Conservation (phyloP, 2,888 invertebrate species). For the Papilio gigon region DNA sequence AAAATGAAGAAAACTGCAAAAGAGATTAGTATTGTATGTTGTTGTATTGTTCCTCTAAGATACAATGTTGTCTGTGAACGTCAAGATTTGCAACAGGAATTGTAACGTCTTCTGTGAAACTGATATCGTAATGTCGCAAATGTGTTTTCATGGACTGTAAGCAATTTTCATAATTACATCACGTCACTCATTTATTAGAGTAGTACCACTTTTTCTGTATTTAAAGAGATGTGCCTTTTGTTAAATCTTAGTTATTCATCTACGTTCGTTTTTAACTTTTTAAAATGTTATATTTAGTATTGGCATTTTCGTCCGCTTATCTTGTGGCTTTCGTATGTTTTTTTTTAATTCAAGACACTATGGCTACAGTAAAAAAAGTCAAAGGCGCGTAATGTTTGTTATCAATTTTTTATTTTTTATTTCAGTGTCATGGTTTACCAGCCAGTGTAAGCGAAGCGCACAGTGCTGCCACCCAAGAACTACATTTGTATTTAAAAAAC, state of each 20-base stretch:
- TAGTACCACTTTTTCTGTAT: constrained; percentile 21
- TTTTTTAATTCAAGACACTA: neutral
- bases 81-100: neutral
- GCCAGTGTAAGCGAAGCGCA: constrained; percentile 38
- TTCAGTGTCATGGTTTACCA: constrained; percentile 34
- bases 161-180: constrained; percentile 35
- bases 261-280: neutral
- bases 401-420: neutral
- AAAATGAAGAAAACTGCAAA: too few relatives aligned
- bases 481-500: constrained; percentile 45
- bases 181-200: constrained; percentile 27
- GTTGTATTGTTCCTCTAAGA: neutral
- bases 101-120: constrained; percentile 6
- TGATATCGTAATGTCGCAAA: constrained; percentile 28
- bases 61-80: neutral
- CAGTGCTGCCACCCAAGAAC: constrained; percentile 35
- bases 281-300: constrained; percentile 24
- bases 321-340: constrained; percentile 40
- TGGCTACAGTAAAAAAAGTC: neutral
- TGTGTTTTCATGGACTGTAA: constrained; percentile 23
- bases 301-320: constrained; percentile 6
- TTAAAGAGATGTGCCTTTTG: constrained; percentile 37
- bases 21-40: too few relatives aligned
- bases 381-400: too few relatives aligned
- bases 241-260: constrained; percentile 6